Evolutionary conservation across 2,797 vertebrate species (phyloP), one percentile per base, ranked within the genome.

Genomic region (Rhinatrema bivittatum): DNA sequence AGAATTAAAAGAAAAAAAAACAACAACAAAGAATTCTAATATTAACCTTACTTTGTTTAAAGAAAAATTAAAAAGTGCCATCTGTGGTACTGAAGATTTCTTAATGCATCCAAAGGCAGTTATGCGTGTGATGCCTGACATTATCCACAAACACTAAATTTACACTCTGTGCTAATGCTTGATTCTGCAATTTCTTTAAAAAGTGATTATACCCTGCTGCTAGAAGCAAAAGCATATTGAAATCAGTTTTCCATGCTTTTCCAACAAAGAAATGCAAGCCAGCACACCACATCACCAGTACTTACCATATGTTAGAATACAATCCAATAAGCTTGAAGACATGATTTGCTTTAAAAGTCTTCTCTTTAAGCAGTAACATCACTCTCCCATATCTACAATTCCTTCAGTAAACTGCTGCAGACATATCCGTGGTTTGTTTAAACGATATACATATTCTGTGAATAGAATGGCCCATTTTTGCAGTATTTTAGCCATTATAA

Each of bases 171-270:
- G 36, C 52, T 67, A 62, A 68, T 65, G 42, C 40, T 64, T 42
- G 46, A 60, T 72, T 77, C 76, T 47, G 60, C 59, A 64, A 62
- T 67, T 72, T 74, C 57, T 70, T 67, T 69, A 61, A 58, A 62
- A 73, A 71, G 68, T 48, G 60, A 55, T 71, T 69, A 71, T 65
- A 59, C 28, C 58, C 47, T 66, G 48, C 42, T 74, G 60, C 42
- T 73, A 70, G 67, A 58, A 70, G 42, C 42, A 71, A 69, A 79
- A 50, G 38, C 54, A 67, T 59, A 54, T 37, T 58, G 51, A 68
- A 67, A 64, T 71, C 50, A 62, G 57, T 71, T 75, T 72, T 79
- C 59, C 68, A 60, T 65, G 62, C 54, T 69, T 73, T 73, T 46
- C 32, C 60, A 75, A 50, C 60, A 66, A 66, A 60, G 59, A 64